Base-by-base conservation (phyloP, 2,113 vertebrate genomes). In the Okapia johnstoni region DNA sequence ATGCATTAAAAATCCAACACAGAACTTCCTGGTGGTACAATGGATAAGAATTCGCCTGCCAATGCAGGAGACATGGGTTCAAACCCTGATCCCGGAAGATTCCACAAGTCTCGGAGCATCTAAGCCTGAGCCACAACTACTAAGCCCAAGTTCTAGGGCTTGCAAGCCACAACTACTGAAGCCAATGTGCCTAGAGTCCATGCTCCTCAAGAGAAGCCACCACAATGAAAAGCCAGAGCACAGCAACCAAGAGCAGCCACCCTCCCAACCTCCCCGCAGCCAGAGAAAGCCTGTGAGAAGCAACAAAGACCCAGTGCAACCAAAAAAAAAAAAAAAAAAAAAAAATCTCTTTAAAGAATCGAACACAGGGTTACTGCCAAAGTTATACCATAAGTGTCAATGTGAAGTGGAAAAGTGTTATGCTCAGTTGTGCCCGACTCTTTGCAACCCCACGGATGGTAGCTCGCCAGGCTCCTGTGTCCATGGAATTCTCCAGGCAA, bases 1-100 rank as follows among this genome's bases (percentile, higher is more conserved):
- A 79, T 33, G 46, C 28, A 91, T 61, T 90, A 91, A 91, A 88
- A 85, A 85, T 55, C 1, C 40, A 43, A 43, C 70, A 76, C 40
- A 76, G 21, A 9, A 46, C 40, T 76, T 46, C 6, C 73, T 0
- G 2, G 43, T 46, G 30, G 30, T 28, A 46, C 40, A 77, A 4
- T 46, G 73, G 25, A 46, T 46, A 46, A 46, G 40, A 77, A 46
- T 46, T 28, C 0, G 3, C 40, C 25, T 26, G 12, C 40, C 73
- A 77, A 46, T 77, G 23, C 25, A 46, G 73, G 40, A 40, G 25
- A 46, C 23, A 8, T 0, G 0, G 40, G 25, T 77, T 46, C 13
- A 2, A 77, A 43, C 40, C 25, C 40, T 77, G 40, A 43, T 77
- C 73, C 23, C 15, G 40, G 73, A 46, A 77, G 40, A 77, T 77